These are phyloP conservation scores for Panulirus ornatus DNA, from an alignment of 1,140 invertebrate species.

Conservation along the genomic window DNA sequence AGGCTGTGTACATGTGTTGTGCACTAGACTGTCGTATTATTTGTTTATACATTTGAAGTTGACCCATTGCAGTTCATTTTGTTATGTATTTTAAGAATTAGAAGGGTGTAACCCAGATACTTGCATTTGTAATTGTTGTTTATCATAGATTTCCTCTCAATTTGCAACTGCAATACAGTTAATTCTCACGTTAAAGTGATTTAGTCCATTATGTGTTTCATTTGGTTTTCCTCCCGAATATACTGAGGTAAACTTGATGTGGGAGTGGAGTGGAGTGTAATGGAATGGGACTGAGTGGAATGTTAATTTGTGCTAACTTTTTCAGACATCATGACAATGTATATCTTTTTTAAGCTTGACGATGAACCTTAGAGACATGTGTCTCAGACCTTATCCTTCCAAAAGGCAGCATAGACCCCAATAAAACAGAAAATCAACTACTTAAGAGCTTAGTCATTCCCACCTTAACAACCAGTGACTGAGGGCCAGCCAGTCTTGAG, in stretches of 20 bases:
- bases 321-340: no score
- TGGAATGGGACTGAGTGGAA: no score
- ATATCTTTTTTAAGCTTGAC: no score
- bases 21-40: conserved; percentile 4
- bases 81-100: neutral
- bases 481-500: no score
- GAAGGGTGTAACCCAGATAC: neutral
- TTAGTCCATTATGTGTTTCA: conserved; percentile 25
- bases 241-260: neutral
- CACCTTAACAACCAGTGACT: no score
- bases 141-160: conserved; percentile 10
- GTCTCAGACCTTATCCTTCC: no score
- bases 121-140: neutral
- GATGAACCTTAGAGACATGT: no score
- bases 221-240: neutral
- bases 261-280: neutral
- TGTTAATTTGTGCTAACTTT: no score
- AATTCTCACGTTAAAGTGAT: conserved; percentile 26
- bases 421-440: no score
- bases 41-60: neutral
- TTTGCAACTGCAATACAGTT: neutral
- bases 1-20: conserved; percentile 1
- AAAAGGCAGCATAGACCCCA: no score
- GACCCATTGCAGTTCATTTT: conserved; percentile 7
- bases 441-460: no score